Percentiles rank a stretch among this genome's conserved stretches.
Evolutionary conservation across 2,113 vertebrate species (phyloP).

Genomic region (Misgurnus anguillicaudatus): DNA sequence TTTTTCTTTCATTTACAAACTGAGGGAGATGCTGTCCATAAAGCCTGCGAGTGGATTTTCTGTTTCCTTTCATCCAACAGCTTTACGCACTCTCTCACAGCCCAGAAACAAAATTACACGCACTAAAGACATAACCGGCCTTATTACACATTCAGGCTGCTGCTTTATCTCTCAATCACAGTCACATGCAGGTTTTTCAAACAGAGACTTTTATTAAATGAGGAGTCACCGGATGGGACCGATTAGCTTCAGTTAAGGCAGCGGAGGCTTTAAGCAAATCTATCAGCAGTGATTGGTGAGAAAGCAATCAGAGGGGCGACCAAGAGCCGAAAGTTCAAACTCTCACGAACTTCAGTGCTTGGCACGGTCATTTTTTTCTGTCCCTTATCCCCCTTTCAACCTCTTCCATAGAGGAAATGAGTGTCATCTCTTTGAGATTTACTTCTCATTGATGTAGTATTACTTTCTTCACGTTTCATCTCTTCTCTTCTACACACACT

Average conservation of each 20-base stretch:
- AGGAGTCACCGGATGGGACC: conserved; percentile 57
- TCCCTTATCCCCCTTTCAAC: not conserved
- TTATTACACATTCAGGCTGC: conserved; percentile 52
- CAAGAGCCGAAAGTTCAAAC: conserved; percentile 58
- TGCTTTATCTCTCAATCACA: conserved; percentile 27
- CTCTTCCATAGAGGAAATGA: conserved; percentile 53
- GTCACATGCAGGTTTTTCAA: conserved; percentile 62
- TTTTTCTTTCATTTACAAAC: no score
- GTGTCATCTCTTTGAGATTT: conserved; percentile 54
- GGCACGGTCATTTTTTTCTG: conserved; percentile 41
- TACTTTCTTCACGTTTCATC: not conserved
- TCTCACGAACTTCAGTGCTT: conserved; percentile 47
- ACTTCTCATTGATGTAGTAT: conserved; percentile 37
- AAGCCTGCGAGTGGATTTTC: not conserved
- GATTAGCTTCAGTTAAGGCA: conserved; percentile 69
- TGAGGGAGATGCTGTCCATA: no score
- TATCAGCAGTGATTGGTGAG: conserved; percentile 59
- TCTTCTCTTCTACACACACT: not conserved
- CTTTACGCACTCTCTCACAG: not conserved
- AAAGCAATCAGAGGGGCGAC: conserved; percentile 58
- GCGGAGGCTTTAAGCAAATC: conserved; percentile 58
- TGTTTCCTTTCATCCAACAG: not conserved
- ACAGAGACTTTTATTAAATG: conserved; percentile 54
- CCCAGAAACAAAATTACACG: conserved; percentile 17
- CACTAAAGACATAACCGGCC: conserved; percentile 50